phyloP scores from a whole-genome alignment of 1,140 invertebrate species.

The Drosophila auraria region DNA sequence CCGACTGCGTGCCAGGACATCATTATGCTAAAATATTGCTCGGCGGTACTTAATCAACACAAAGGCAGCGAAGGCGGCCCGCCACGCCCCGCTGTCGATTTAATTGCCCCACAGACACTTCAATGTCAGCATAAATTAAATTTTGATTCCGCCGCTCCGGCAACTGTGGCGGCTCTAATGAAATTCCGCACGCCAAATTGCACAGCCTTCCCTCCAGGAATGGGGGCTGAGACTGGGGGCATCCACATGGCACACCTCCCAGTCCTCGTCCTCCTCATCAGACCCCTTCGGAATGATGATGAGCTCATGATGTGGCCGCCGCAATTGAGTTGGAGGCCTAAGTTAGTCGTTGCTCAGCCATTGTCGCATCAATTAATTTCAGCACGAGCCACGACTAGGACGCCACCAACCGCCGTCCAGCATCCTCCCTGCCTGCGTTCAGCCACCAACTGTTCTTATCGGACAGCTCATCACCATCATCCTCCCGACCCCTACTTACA shows the following conservation, averaged over 20 bases:
- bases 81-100: constrained; percentile 58
- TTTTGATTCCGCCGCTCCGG: constrained; percentile 65
- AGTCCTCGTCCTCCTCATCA: not conserved
- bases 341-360: constrained; percentile 58
- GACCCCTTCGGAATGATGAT: constrained; percentile 45
- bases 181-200: constrained; percentile 68
- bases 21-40: constrained; percentile 62
- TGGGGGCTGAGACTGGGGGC: constrained; percentile 6
- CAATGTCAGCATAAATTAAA: constrained; percentile 80
- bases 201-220: constrained; percentile 23
- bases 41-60: constrained; percentile 59
- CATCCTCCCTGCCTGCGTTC: not conserved
- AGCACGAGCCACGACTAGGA: constrained; percentile 51
- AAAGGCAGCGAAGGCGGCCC: constrained; percentile 26
- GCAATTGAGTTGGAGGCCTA: constrained; percentile 58
- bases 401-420: not conserved
- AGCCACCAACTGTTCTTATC: constrained; percentile 7
- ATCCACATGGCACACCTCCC: constrained; percentile 10
- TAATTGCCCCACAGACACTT: constrained; percentile 76
- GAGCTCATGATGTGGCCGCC: constrained; percentile 59
- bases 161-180: constrained; percentile 52
- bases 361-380: constrained; percentile 75
- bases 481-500: constrained; percentile 21
- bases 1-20: constrained; percentile 51
- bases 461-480: constrained; percentile 19